Conservation (phyloP, 2,888 invertebrate species). For the Catocala sponsa region DNA sequence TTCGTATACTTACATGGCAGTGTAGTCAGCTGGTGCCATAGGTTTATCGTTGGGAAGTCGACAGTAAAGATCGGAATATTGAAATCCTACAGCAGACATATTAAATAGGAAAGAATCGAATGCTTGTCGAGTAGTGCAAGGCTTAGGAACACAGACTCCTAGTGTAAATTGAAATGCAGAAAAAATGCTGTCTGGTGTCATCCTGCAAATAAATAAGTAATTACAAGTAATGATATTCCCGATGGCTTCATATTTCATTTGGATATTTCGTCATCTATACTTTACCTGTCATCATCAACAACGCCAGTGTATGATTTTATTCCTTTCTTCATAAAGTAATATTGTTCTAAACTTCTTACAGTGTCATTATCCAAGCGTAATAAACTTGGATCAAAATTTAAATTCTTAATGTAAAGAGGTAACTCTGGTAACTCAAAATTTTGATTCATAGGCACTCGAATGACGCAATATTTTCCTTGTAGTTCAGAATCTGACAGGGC, state of each 20-base stretch:
- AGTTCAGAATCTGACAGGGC: slow-evolving; percentile 40
- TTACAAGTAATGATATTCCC: not conserved
- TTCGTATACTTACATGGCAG: slow-evolving; percentile 64
- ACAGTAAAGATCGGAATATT: slow-evolving; percentile 60
- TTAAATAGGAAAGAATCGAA: slow-evolving; percentile 54
- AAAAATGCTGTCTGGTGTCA: slow-evolving; percentile 31
- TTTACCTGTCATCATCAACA: slow-evolving; percentile 31
- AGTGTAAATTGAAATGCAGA: slow-evolving; percentile 44
- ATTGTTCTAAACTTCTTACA: slow-evolving; percentile 15
- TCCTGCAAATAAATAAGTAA: slow-evolving; percentile 38
- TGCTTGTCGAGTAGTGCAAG: slow-evolving; percentile 60
- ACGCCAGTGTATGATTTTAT: slow-evolving; percentile 33
- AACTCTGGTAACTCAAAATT: slow-evolving; percentile 36
- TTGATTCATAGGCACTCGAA: slow-evolving; percentile 54
- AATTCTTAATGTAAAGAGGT: not conserved
- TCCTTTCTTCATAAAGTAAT: slow-evolving; percentile 11
- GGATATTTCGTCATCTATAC: not conserved
- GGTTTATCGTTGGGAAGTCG: slow-evolving; percentile 68
- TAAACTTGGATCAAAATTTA: slow-evolving; percentile 32
- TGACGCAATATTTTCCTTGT: slow-evolving; percentile 67
- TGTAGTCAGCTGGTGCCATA: slow-evolving; percentile 66
- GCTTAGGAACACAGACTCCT: slow-evolving; percentile 65
- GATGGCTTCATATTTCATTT: not conserved
- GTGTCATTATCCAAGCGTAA: slow-evolving; percentile 37
- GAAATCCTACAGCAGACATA: slow-evolving; percentile 48